phyloP scores from a whole-genome alignment of 1,140 invertebrate genomes.

The Drosophila prosaltans region DNA sequence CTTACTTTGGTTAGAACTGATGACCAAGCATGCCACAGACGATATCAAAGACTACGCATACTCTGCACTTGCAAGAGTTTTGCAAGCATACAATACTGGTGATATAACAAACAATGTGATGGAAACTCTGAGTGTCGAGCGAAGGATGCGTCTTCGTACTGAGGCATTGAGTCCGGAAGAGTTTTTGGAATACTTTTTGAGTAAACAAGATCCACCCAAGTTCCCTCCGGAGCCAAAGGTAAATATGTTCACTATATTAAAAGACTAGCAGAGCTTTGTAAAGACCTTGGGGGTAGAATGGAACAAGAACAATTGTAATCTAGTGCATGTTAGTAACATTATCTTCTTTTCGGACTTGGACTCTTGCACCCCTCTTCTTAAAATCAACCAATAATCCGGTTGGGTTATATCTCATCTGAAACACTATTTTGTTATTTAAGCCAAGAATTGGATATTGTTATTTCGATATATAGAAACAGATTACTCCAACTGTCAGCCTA shows the following conservation, averaged over 20 bases:
- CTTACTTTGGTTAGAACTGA: slow-evolving; percentile 85
- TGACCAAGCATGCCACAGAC: slow-evolving; percentile 85
- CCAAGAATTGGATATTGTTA: no score
- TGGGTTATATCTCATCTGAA: no score
- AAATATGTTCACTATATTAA: neutral
- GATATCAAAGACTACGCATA: slow-evolving; percentile 85
- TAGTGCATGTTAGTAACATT: no score
- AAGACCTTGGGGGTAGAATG: no score
- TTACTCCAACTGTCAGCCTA: no score
- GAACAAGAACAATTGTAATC: no score
- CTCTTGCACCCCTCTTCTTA: no score
- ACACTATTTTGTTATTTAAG: no score
- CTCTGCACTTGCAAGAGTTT: slow-evolving; percentile 86
- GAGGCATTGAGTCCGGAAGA: slow-evolving; percentile 57
- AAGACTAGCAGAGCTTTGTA: no score
- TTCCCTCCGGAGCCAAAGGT: slow-evolving; percentile 70
- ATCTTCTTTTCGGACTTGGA: neutral
- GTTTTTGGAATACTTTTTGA: slow-evolving; percentile 68
- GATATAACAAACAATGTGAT: slow-evolving; percentile 84
- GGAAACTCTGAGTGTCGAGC: slow-evolving; percentile 59
- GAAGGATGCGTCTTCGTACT: slow-evolving; percentile 59
- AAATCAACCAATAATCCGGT: no score
- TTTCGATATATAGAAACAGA: no score
- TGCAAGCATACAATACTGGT: slow-evolving; percentile 87
- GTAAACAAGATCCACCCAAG: slow-evolving; percentile 41